Conservation (phyloP, 2,797 vertebrate genomes). For the Nyctibius grandis region DNA sequence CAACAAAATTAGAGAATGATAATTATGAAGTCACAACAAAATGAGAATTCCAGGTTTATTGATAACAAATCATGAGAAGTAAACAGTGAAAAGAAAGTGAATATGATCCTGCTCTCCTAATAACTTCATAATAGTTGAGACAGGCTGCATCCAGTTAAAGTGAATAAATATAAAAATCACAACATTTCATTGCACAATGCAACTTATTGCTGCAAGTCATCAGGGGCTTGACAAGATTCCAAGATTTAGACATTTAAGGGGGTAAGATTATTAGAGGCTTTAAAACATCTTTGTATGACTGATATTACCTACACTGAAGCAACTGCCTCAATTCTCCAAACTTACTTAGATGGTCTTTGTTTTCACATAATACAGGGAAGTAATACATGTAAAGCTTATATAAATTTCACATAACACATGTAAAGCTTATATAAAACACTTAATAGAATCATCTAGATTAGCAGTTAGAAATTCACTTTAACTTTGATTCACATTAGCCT, state of each 20-base stretch:
- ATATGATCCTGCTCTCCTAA: neutral
- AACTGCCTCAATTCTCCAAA: neutral
- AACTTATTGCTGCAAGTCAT: neutral
- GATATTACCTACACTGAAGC: neutral
- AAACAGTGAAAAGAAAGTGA: neutral
- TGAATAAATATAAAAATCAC: neutral
- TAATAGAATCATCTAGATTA: neutral
- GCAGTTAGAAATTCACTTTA: neutral
- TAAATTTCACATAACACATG: neutral
- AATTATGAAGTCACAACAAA: neutral
- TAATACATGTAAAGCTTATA: neutral
- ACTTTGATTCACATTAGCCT: neutral
- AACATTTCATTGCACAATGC: neutral
- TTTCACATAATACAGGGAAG: too few relatives aligned
- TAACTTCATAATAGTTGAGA: neutral
- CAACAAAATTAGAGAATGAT: neutral
- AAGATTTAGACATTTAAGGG: neutral
- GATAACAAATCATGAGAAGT: neutral
- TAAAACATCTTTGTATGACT: neutral
- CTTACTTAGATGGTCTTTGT: neutral
- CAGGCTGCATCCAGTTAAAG: neutral
- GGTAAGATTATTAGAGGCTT: neutral
- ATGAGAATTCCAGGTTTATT: neutral
- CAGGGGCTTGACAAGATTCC: neutral
- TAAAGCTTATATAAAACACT: neutral